Conservation (phyloP, 2,888 invertebrate genomes). For the Lochmaea crataegi region DNA sequence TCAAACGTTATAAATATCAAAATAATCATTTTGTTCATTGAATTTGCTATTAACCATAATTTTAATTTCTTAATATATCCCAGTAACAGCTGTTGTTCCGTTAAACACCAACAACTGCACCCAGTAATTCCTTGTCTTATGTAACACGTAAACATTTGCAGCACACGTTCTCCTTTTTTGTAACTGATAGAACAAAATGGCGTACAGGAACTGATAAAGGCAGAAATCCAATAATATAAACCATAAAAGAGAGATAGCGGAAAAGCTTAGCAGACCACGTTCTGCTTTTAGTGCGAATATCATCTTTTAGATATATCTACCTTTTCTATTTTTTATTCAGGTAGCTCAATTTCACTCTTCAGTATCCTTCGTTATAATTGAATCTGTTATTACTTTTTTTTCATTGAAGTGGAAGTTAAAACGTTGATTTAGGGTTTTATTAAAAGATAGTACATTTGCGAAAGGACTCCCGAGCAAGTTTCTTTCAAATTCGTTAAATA, state of each 20-base stretch:
- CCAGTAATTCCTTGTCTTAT: background rate
- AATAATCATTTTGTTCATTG: too few relatives aligned
- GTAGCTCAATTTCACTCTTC: background rate
- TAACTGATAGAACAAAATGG: conserved; percentile 29
- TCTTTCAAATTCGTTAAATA: too few relatives aligned
- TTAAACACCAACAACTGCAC: background rate
- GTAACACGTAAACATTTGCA: conserved; percentile 18
- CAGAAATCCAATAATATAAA: conserved; percentile 27
- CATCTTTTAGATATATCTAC: conserved; percentile 17
- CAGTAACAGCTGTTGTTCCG: background rate
- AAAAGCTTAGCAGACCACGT: conserved; percentile 18
- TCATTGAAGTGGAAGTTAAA: background rate
- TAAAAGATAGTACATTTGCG: too few relatives aligned
- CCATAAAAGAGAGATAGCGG: conserved; percentile 25
- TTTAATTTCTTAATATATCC: background rate
- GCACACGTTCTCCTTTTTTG: conserved; percentile 24
- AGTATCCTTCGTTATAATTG: background rate
- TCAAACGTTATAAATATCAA: too few relatives aligned
- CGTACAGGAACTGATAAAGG: conserved; percentile 29
- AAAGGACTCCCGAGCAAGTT: too few relatives aligned
- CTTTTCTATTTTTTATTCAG: background rate
- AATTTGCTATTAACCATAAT: background rate
- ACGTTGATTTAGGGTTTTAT: too few relatives aligned
- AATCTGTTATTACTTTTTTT: background rate
- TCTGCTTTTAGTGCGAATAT: conserved; percentile 24